phyloP scores from a whole-genome alignment of 2,113 vertebrate genomes.

The Ctenomys sociabilis region DNA sequence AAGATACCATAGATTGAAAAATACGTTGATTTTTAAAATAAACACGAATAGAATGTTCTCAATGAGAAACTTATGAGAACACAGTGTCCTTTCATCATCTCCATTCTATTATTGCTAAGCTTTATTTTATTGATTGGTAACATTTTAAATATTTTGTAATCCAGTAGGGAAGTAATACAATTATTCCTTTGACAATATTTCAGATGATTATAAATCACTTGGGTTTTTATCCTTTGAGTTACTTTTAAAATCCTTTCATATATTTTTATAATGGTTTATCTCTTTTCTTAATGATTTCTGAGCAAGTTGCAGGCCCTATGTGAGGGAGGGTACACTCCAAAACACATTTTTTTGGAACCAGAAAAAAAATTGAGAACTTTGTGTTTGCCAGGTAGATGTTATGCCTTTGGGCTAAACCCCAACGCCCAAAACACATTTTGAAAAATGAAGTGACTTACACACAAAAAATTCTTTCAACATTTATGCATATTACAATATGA shows the following conservation, averaged over 20 bases:
- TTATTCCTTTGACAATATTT: neutral
- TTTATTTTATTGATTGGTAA: neutral
- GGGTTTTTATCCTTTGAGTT: neutral
- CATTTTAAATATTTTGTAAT: neutral
- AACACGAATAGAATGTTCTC: neutral
- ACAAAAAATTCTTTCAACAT: neutral
- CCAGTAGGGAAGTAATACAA: neutral
- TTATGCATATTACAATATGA: neutral
- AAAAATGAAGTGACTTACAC: neutral
- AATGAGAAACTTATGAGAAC: neutral
- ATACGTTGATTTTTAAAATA: neutral
- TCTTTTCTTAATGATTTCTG: neutral
- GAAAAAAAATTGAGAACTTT: too few species aligned
- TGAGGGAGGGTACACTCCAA: fast-evolving
- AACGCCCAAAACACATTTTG: too few species aligned
- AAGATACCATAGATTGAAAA: neutral
- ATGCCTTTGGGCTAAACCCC: too few species aligned
- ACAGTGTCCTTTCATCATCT: fast-evolving
- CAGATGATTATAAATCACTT: neutral
- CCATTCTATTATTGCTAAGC: neutral
- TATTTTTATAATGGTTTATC: neutral
- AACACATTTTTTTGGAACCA: too few species aligned
- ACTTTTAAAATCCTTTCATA: neutral
- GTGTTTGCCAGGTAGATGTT: too few species aligned
- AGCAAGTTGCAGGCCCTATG: neutral